Conservation (phyloP, 1,140 invertebrate species). For the Eurosta solidaginis region DNA sequence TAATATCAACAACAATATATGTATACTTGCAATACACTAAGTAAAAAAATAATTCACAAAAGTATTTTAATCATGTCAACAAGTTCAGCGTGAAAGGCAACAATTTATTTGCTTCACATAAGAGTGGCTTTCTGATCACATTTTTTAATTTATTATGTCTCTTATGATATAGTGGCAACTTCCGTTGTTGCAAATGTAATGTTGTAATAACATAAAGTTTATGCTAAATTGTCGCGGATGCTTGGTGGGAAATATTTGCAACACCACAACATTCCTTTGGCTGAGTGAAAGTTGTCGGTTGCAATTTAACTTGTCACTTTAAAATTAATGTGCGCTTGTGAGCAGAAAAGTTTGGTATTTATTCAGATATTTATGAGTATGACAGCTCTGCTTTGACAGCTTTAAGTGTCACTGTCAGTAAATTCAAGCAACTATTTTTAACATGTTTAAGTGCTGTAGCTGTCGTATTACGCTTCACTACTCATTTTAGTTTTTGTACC, state of each 20-base stretch:
- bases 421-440: background rate
- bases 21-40: too few relatives aligned
- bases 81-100: conserved; percentile 3
- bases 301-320: background rate
- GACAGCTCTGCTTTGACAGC: background rate
- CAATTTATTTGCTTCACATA: background rate
- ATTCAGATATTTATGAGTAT: background rate
- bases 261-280: background rate
- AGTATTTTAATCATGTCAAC: conserved; percentile 21
- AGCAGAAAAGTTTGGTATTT: background rate
- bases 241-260: background rate
- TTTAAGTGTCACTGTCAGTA: background rate
- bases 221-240: background rate
- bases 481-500: too few relatives aligned
- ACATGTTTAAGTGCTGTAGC: background rate
- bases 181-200: background rate
- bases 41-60: background rate
- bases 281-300: conserved; percentile 14
- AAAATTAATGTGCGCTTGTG: background rate
- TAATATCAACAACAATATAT: background rate
- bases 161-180: conserved; percentile 14
- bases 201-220: background rate
- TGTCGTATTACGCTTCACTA: background rate
- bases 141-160: background rate
- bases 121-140: too few relatives aligned